A percentile compares a stretch with the other conserved stretches of the same genome.
These are phyloP conservation scores for Tridacna crocea DNA, from an alignment of 2,888 invertebrate genomes.

Conservation along the genomic window DNA sequence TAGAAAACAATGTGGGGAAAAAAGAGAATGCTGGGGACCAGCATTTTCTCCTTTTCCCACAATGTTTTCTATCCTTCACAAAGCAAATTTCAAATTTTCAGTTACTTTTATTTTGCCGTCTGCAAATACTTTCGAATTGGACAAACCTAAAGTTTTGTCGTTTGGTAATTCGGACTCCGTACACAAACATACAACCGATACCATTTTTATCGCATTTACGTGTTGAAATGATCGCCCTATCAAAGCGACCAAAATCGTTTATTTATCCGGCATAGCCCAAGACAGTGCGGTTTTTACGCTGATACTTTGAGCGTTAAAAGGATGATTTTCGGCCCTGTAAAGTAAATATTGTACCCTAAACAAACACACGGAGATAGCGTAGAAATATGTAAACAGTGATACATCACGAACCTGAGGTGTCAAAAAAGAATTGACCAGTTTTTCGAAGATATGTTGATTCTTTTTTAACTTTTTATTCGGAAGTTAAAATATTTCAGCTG, in stretches of 20 bases:
- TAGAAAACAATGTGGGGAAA: neutral
- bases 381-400: conserved; percentile 56
- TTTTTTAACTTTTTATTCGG: neutral
- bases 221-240: neutral
- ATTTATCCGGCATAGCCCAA: conserved; percentile 8
- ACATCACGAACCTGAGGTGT: conserved; percentile 18
- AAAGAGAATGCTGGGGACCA: neutral
- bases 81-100: neutral
- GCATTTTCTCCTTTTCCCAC: neutral
- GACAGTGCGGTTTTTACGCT: neutral
- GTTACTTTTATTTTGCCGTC: too few species aligned
- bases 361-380: conserved; percentile 41
- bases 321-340: conserved; percentile 8
- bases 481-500: too few species aligned
- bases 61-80: neutral
- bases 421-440: conserved; percentile 20
- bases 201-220: neutral
- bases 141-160: too few species aligned
- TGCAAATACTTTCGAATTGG: too few species aligned
- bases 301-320: conserved; percentile 21
- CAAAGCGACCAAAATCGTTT: conserved; percentile 11
- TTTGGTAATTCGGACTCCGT: neutral
- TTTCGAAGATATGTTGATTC: neutral
- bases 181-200: neutral
- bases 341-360: conserved; percentile 29